Base-by-base conservation (phyloP, 2,797 vertebrate genomes). In the Alauda arvensis region DNA sequence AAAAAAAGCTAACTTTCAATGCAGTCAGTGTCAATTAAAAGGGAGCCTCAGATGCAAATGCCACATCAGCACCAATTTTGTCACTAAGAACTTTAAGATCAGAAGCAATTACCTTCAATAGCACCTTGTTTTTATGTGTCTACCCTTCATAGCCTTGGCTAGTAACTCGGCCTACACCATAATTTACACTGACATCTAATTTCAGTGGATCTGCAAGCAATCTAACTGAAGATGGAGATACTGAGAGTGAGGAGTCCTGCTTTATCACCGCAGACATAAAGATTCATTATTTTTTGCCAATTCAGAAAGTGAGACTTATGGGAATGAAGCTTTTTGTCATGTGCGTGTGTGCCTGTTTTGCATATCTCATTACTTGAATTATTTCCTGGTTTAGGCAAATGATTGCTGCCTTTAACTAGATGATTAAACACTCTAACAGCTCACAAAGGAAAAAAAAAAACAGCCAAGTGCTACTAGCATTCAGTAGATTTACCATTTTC, bases 141-240 rank as follows among this genome's bases (percentile, higher is more conserved):
- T 96, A 96, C 96, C 94, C 93, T 96, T 96, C 96, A 97, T 96
- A 97, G 96, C 84, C 72, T 96, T 94, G 93, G 95, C 95, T 96
- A 94, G 96, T 94, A 96, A 95, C 97, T 97, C 93, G 80, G 97
- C 95, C 96, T 97, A 91, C 85, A 93, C 96, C 95, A 96, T 99
- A 98, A 99, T 99, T 98, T 97, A 97, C 98, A 97, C 96, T 98
- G 98, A 99, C 98, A 98, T 97, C 97, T 98, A 97, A 98, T 98
- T 98, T 98, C 97, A 95, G 97, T 82, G 90, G 96, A 96, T 97
- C 96, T 98, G 97, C 98, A 97, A 96, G 95, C 97, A 97, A 98
- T 98, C 97, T 97, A 97, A 95, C 95, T 94, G 96, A 97, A 96
- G 96, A 97, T 97, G 96, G 96, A 97, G 96, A 97, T 95, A 96